A percentile compares a stretch with the other conserved stretches of the same genome.
Evolutionary conservation across 2,113 vertebrate genomes (phyloP).

Genomic region (Phyllostomus hastatus): DNA sequence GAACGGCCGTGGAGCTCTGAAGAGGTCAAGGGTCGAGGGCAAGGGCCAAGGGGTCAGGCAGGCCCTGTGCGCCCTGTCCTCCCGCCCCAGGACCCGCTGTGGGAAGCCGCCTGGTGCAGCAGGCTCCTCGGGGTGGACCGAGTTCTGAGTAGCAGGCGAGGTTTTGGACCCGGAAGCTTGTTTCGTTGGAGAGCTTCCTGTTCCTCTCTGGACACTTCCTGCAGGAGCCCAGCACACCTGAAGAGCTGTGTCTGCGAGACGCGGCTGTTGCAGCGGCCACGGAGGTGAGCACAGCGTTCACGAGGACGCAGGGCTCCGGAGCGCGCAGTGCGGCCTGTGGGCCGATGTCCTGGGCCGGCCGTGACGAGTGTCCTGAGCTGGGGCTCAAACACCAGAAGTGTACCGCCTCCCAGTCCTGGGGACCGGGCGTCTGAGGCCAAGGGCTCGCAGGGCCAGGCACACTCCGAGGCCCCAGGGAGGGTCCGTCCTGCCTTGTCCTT

Average conservation of each 20-base stretch:
- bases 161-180: neutral
- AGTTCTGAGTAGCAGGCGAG: neutral
- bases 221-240: neutral
- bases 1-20: neutral
- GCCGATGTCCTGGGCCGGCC: neutral
- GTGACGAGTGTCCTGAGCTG: fast-evolving
- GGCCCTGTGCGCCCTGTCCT: neutral
- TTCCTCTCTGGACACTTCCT: neutral
- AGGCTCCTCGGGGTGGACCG: neutral
- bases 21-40: neutral
- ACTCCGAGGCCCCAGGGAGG: neutral
- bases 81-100: neutral
- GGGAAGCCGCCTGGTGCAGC: neutral
- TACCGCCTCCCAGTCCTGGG: too few relatives aligned
- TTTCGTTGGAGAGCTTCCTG: neutral
- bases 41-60: neutral
- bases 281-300: too few relatives aligned
- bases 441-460: fast-evolving
- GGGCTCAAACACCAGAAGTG: neutral
- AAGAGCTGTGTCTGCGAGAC: neutral
- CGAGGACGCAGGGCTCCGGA: neutral
- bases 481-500: neutral
- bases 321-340: neutral
- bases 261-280: fast-evolving
- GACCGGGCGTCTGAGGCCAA: too few relatives aligned